Percentiles rank a stretch among this genome's conserved stretches.
phyloP scores from a whole-genome alignment of 53 echinoderm and acorn worm genomes.

The Apostichopus leukothele region DNA sequence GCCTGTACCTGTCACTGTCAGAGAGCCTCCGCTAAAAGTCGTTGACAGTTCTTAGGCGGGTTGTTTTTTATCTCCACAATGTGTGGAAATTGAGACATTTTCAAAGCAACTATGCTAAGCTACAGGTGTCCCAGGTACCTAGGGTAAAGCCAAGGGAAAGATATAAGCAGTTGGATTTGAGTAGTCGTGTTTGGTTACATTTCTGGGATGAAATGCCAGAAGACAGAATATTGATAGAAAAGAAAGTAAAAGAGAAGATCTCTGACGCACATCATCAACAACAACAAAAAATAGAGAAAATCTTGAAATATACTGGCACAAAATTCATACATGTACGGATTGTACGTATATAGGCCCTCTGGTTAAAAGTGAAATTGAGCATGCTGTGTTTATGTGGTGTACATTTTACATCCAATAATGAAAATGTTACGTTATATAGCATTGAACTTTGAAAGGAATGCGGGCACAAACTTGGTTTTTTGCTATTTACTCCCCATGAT shows the following conservation, averaged over 20 bases:
- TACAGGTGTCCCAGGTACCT: neutral
- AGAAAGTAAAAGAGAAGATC: neutral
- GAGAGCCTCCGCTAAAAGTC: neutral
- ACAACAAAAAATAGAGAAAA: too few relatives aligned
- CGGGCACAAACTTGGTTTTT: too few relatives aligned
- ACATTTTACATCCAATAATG: too few relatives aligned
- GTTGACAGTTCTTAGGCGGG: neutral
- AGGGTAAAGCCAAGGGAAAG: neutral
- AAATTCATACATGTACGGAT: too few relatives aligned
- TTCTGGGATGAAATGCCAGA: neutral
- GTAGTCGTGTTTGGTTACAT: neutral
- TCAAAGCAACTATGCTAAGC: neutral
- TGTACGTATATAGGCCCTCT: too few relatives aligned
- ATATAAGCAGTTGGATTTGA: neutral
- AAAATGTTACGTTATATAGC: too few relatives aligned
- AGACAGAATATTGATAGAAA: neutral
- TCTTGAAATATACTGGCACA: too few relatives aligned
- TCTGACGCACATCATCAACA: neutral
- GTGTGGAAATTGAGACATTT: conserved; percentile 3
- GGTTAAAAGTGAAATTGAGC: too few relatives aligned
- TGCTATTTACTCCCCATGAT: too few relatives aligned
- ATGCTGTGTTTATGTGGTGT: too few relatives aligned
- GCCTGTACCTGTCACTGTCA: neutral
- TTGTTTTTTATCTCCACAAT: neutral
- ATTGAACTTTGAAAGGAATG: too few relatives aligned